Evolutionary conservation across 2,113 vertebrate species (phyloP).

Genomic region (Toxotes chatareus): DNA sequence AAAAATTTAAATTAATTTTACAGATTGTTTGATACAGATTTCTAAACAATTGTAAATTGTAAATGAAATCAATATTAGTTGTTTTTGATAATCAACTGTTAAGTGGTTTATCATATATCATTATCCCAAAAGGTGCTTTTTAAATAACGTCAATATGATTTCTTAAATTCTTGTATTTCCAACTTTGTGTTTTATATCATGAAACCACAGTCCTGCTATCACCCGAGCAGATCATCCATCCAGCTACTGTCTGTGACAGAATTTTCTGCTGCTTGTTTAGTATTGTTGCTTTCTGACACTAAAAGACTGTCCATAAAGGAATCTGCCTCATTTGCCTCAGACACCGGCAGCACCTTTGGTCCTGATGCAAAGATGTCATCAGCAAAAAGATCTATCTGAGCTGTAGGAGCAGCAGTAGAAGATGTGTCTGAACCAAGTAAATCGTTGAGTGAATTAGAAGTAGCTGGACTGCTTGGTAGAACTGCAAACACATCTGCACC

Average conservation of each 20-base stretch:
- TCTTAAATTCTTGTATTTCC: not conserved
- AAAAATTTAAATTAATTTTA: not conserved
- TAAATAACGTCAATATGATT: not conserved
- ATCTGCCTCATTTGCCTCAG: conserved; percentile 24
- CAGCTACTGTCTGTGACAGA: conserved; percentile 64
- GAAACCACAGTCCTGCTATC: not conserved
- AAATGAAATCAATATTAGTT: not conserved
- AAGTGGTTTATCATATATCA: not conserved
- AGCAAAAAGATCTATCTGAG: conserved; percentile 57
- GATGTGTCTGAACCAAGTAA: conserved; percentile 56
- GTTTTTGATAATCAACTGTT: not conserved
- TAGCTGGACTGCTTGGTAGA: conserved; percentile 3
- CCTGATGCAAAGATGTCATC: conserved; percentile 66
- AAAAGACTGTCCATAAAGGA: conserved; percentile 45
- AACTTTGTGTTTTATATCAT: not conserved
- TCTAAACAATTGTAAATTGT: not conserved
- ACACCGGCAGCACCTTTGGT: conserved; percentile 21
- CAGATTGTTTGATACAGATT: conserved; percentile 2
- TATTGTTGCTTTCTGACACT: conserved; percentile 41
- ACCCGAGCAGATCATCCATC: conserved; percentile 83
- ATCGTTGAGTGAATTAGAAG: conserved; percentile 46
- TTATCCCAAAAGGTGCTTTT: not conserved
- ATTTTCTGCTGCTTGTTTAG: conserved; percentile 44
- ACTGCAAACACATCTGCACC: conserved; percentile 28
- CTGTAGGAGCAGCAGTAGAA: not conserved